phyloP scores from a whole-genome alignment of 2,797 vertebrate genomes.

The Scolopax bukidnonensis region DNA sequence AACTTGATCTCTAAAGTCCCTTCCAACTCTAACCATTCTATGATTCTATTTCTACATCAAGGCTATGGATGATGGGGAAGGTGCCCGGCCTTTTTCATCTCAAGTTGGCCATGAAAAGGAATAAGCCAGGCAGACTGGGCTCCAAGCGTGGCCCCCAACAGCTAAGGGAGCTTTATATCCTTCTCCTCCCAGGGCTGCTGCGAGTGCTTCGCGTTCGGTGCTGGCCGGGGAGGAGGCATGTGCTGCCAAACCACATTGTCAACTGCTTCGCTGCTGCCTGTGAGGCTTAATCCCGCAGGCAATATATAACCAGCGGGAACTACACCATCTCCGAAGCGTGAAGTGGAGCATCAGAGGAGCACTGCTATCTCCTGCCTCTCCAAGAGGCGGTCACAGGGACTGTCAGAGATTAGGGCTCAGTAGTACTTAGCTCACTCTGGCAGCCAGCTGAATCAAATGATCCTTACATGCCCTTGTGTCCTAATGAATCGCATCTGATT shows the following conservation, averaged over 20 bases:
- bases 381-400: not conserved
- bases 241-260: constrained; percentile 60
- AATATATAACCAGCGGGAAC: not conserved
- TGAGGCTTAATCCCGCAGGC: not conserved
- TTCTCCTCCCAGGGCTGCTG: not conserved
- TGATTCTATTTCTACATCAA: not conserved
- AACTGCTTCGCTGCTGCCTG: constrained; percentile 40
- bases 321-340: not conserved
- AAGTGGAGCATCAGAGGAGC: not conserved
- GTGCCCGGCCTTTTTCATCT: not conserved
- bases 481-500: constrained; percentile 10
- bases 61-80: accelerated
- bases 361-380: not conserved
- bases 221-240: not conserved
- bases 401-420: constrained; percentile 5
- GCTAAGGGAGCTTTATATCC: not conserved
- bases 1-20: too few relatives aligned
- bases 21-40: too few relatives aligned
- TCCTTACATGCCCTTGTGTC: constrained; percentile 35
- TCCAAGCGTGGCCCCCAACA: not conserved
- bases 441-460: constrained; percentile 21
- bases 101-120: not conserved
- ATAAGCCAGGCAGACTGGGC: not conserved
- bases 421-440: not conserved
- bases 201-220: accelerated